Evolutionary conservation across 2,113 vertebrate genomes (phyloP).

Genomic region (Oophaga pumilio): DNA sequence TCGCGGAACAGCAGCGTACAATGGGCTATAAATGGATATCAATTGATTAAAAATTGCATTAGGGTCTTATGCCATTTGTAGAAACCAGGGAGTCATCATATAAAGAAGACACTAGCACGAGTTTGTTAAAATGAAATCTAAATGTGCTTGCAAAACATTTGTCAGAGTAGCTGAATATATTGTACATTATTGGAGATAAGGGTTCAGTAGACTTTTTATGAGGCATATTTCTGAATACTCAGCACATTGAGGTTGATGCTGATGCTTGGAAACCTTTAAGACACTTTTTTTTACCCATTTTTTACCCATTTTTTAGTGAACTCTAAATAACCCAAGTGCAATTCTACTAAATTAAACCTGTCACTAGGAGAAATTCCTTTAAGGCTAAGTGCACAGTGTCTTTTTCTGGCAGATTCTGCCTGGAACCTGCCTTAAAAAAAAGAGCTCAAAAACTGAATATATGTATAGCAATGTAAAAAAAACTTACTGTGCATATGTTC

Average conservation of each 20-base stretch:
- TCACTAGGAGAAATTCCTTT: not conserved
- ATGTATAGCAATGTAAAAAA: too few relatives aligned
- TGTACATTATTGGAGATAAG: not conserved
- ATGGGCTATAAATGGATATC: conserved; percentile 15
- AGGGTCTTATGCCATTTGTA: conserved; percentile 13
- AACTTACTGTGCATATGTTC: too few relatives aligned
- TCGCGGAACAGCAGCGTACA: conserved; percentile 8
- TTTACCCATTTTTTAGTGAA: not conserved
- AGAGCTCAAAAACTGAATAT: too few relatives aligned
- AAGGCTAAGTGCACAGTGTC: too few relatives aligned
- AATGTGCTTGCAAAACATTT: conserved; percentile 5
- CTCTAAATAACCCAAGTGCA: not conserved
- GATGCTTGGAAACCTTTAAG: not conserved
- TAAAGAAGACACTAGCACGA: not conserved
- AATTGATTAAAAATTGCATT: conserved; percentile 6
- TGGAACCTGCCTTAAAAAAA: too few relatives aligned
- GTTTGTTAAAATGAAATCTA: not conserved
- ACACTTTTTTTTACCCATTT: not conserved
- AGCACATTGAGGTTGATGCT: not conserved
- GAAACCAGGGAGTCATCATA: conserved; percentile 22
- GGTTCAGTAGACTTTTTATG: not conserved
- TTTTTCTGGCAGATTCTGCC: too few relatives aligned
- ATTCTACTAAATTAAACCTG: not conserved
- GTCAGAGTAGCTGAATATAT: not conserved
- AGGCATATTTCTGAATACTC: not conserved